Percentiles rank a stretch among this genome's conserved stretches.
These are phyloP conservation scores for Antidorcas marsupialis DNA, from an alignment of 2,113 vertebrate genomes.

Conservation along the genomic window DNA sequence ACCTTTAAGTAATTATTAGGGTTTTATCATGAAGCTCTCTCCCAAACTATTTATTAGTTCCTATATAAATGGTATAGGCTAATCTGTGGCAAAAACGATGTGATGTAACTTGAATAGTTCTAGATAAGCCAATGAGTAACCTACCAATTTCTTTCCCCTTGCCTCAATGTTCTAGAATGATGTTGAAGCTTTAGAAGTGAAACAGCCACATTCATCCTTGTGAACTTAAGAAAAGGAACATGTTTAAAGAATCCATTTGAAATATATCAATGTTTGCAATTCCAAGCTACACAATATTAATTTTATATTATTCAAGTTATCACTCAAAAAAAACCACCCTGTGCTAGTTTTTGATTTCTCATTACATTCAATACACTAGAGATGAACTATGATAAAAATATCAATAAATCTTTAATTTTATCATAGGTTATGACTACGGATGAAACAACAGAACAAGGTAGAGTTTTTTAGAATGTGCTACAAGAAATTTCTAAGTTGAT, in stretches of 20 bases:
- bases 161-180: background rate
- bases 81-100: background rate
- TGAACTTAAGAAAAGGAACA: background rate
- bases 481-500: background rate
- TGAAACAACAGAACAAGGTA: background rate
- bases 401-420: constrained; percentile 33
- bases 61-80: background rate
- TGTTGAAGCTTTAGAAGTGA: background rate
- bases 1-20: background rate
- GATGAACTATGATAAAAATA: background rate
- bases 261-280: background rate
- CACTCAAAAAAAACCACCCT: constrained; percentile 4
- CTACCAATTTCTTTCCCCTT: background rate
- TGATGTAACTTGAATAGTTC: background rate
- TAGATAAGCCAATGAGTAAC: background rate
- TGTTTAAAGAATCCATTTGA: background rate
- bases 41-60: background rate
- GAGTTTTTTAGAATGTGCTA: background rate
- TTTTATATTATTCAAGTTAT: background rate
- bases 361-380: background rate
- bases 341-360: background rate
- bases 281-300: background rate
- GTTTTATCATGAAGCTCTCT: background rate
- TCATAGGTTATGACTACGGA: background rate
- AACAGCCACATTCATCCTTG: background rate